Base-by-base conservation (phyloP, 2,797 vertebrate genomes). In the Cossypha caffra region DNA sequence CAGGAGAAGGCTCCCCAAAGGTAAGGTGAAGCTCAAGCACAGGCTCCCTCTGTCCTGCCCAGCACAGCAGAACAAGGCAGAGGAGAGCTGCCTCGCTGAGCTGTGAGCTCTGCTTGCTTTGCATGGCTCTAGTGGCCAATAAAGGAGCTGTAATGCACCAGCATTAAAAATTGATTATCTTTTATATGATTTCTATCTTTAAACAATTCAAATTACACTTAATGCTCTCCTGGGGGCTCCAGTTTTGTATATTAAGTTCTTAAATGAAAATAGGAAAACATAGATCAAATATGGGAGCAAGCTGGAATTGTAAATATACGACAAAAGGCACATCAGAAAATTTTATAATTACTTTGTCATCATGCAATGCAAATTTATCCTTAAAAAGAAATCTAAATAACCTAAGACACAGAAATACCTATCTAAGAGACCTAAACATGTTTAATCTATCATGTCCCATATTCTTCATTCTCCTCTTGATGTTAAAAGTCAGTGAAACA, bases 301-400 rank as follows among this genome's bases (percentile, higher is more conserved):
- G 33, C 12, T 67, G 35, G 19, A 79, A 79, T n/a, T 89, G 17
- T 51, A 84, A 90, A 52, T 51, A 51, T 8, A 57, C 5, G 28
- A 59, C 29, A 83, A 57, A 85, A 90, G 23, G 33, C 55, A 33
- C 33, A 71, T 57, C 24, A 78, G 38, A 90, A 84, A 92, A 67
- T 31, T 19, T 51, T 71, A 17, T 25, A 85, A 71, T 62, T 58
- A 81, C 33, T 74, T 37, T 54, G 47, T 68, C 78, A 83, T 42
- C 55, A 84, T 68, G 20, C n/a, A 91, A 48, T 55, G 33, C 11
- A 83, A 72, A 92, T 74, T 68, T 66, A 64, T n/a, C 43, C 33
- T 71, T 82, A 61, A 79, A 90, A 89, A 45, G 26, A 72, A 90
- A 92, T 66, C 18, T 48, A 90, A 93, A 52, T 51, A 81, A 42